Percentiles rank a stretch among this genome's conserved stretches.
phyloP scores from a whole-genome alignment of 2,888 invertebrate species.

The Xiphydria camelus region DNA sequence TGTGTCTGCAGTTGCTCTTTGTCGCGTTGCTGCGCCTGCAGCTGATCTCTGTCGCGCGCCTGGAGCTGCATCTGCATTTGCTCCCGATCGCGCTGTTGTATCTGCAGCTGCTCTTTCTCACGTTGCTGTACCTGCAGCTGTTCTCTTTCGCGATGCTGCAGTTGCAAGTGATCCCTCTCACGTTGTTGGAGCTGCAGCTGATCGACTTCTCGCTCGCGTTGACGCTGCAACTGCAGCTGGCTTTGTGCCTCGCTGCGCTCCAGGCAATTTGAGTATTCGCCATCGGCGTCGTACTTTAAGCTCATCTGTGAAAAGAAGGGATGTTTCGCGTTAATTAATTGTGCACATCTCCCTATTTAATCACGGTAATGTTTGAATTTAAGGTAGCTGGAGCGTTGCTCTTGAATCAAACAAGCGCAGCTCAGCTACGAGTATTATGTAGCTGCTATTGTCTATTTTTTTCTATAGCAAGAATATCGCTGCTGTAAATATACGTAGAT shows the following conservation, averaged over 20 bases:
- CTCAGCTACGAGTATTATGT: no score
- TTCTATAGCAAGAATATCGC: no score
- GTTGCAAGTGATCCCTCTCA: constrained; percentile 20
- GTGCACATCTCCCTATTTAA: no score
- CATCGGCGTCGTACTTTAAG: constrained; percentile 35
- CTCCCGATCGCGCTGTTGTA: constrained; percentile 1
- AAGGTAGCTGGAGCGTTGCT: no score
- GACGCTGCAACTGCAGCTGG: constrained; percentile 10
- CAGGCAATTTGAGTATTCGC: constrained; percentile 26
- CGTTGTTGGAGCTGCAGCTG: constrained; percentile 2
- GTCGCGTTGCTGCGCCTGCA: constrained; percentile 1
- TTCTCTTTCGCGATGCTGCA: constrained; percentile 24
- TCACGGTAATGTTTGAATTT: no score
- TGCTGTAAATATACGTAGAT: no score
- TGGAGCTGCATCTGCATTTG: constrained; percentile 2
- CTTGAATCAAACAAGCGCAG: no score
- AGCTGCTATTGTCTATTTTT: no score
- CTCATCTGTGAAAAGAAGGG: constrained; percentile 31
- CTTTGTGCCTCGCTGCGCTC: constrained; percentile 27
- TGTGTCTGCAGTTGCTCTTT: constrained; percentile 24
- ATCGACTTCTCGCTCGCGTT: neutral
- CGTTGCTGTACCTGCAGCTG: constrained; percentile 24
- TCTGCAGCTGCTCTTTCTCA: constrained; percentile 25
- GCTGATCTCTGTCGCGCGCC: constrained; percentile 3
- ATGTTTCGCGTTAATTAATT: no score